A percentile compares a stretch with the other conserved stretches of the same genome.
Conservation (phyloP, 2,113 vertebrate genomes). For the Tychaedon coryphoeus region DNA sequence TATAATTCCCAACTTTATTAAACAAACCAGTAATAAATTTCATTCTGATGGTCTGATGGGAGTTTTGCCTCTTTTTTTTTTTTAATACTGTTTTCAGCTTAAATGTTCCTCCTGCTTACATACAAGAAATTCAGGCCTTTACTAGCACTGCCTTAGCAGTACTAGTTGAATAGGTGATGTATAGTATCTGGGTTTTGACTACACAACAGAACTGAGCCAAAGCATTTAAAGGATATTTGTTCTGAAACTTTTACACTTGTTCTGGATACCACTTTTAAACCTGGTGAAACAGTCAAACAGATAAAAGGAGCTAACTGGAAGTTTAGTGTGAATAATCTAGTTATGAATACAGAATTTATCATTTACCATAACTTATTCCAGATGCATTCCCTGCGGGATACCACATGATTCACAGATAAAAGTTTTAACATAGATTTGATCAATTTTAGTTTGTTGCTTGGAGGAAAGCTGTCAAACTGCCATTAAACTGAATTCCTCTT, state of each 20-base stretch:
- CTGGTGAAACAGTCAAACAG: neutral
- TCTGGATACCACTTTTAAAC: neutral
- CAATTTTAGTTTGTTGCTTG: conserved; percentile 62
- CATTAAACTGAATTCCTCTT: conserved; percentile 45
- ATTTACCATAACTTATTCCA: conserved; percentile 26
- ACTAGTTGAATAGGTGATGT: neutral
- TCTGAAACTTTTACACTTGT: neutral
- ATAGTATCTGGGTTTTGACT: neutral
- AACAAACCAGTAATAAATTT: neutral
- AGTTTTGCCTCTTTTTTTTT: neutral
- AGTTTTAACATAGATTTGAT: conserved; percentile 60
- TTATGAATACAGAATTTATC: conserved; percentile 4
- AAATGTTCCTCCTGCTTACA: accelerated
- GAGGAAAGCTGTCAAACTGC: conserved; percentile 55
- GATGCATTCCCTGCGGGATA: conserved; percentile 35
- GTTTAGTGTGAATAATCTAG: neutral
- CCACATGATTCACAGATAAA: conserved; percentile 48
- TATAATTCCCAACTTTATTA: neutral
- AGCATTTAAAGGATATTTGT: neutral
- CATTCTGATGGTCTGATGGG: neutral
- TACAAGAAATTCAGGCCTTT: neutral
- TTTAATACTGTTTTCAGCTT: neutral
- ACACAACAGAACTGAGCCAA: neutral
- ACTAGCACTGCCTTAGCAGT: neutral
- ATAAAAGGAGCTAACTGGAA: neutral